Evolutionary conservation across 2,113 vertebrate genomes (phyloP).

Genomic region (Neolamprologus longior): DNA sequence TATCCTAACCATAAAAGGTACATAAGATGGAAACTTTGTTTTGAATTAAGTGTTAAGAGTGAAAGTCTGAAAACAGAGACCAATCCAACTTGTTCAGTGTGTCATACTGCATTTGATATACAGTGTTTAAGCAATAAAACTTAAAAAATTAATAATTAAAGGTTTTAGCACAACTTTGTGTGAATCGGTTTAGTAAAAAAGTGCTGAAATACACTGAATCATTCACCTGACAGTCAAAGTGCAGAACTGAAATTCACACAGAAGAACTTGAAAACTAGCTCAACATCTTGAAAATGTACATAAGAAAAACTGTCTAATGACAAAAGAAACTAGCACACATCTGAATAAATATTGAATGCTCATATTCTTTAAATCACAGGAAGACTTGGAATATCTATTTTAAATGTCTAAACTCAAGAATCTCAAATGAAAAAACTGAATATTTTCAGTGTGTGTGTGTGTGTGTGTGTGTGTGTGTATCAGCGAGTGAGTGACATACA

Average conservation of each 20-base stretch:
- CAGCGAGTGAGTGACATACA: not conserved
- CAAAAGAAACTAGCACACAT: not conserved
- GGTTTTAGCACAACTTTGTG: not conserved
- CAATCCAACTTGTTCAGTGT: not conserved
- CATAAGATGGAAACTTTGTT: not conserved
- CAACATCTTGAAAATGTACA: not conserved
- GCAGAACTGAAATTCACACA: not conserved
- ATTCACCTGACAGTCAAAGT: not conserved
- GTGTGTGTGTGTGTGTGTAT: not conserved
- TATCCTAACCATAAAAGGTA: not conserved
- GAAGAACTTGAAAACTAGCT: not conserved
- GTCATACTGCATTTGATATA: not conserved
- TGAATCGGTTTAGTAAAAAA: not conserved
- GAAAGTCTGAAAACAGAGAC: not conserved
- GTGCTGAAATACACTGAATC: not conserved
- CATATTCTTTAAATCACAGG: not conserved
- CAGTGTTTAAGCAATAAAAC: not conserved
- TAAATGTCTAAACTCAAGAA: not conserved
- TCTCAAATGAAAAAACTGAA: not conserved
- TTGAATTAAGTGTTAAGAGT: not conserved
- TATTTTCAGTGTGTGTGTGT: not conserved
- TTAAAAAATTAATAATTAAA: rapidly evolving
- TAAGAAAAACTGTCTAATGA: not conserved
- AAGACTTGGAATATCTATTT: not conserved
- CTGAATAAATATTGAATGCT: not conserved